Conservation (phyloP, 2,888 invertebrate species). For the Allophyes oxyacanthae region DNA sequence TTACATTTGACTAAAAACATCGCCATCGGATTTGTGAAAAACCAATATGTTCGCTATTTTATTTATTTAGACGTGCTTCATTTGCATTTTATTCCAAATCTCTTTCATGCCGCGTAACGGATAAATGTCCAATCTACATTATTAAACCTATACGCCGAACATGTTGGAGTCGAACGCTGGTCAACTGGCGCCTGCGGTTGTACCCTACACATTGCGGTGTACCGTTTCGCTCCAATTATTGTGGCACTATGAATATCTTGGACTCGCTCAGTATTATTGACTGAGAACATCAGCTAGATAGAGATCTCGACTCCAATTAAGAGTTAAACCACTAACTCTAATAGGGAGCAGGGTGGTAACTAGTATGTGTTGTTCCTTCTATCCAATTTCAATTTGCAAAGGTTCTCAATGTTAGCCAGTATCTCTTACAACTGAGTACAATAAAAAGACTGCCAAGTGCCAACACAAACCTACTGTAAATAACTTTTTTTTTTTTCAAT, state of each 20-base stretch:
- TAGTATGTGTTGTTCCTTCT: no score
- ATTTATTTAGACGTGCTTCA: slow-evolving; percentile 30
- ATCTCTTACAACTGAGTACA: no score
- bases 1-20: slow-evolving; percentile 13
- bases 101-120: slow-evolving; percentile 13
- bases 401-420: no score
- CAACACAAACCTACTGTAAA: no score
- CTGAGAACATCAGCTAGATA: slow-evolving; percentile 4
- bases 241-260: slow-evolving; percentile 14
- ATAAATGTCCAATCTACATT: slow-evolving; percentile 24
- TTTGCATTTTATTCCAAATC: slow-evolving; percentile 35
- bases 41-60: slow-evolving; percentile 24
- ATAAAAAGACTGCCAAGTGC: no score
- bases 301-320: slow-evolving; percentile 2
- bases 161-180: slow-evolving; percentile 1
- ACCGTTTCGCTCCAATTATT: slow-evolving; percentile 17
- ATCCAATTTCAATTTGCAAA: no score
- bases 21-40: slow-evolving; percentile 24
- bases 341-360: no score
- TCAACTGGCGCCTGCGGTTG: slow-evolving; percentile 15
- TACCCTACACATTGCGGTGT: slow-evolving; percentile 16
- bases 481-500: no score
- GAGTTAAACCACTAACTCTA: slow-evolving; percentile 1
- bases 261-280: slow-evolving; percentile 7
- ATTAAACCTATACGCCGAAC: slow-evolving; percentile 16